Evolutionary conservation across 2,888 invertebrate species (phyloP).

Genomic region (Acrobasis repandana): DNA sequence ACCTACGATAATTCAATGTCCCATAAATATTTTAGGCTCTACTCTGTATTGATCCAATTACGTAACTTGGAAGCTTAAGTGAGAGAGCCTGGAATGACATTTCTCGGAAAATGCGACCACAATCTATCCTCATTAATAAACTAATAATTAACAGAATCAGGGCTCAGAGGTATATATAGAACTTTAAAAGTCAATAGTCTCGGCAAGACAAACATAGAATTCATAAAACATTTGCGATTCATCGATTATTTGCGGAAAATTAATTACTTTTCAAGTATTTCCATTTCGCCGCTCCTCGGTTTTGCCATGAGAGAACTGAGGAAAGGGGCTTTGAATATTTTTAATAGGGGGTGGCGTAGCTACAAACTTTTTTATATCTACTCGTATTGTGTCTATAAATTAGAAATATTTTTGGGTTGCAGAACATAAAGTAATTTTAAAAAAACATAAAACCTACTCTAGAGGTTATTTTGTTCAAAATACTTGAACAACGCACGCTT

Average conservation of each 20-base stretch:
- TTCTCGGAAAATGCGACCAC: constrained; percentile 3
- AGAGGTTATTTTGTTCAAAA: too few species aligned
- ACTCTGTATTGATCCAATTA: background rate
- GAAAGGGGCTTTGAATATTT: background rate
- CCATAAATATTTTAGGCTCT: too few species aligned
- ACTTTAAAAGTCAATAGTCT: constrained; percentile 19
- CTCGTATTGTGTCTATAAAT: too few species aligned
- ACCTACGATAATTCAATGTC: too few species aligned
- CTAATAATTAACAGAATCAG: background rate
- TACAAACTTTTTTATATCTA: too few species aligned
- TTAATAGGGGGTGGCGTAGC: background rate
- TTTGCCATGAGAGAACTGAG: constrained; percentile 19
- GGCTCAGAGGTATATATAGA: background rate
- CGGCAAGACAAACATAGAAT: constrained; percentile 50
- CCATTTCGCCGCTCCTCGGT: constrained; percentile 43
- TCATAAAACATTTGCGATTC: constrained; percentile 54
- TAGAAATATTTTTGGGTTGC: too few species aligned
- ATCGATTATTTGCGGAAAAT: constrained; percentile 57
- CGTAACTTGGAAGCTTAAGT: background rate
- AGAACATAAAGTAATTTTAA: too few species aligned
- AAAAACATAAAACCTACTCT: too few species aligned
- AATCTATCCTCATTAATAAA: background rate
- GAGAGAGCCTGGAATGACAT: background rate
- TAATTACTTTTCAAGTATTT: constrained; percentile 61
- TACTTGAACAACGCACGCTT: too few species aligned